Conservation (phyloP, 2,113 vertebrate species). For the Mionectes macconnelli region DNA sequence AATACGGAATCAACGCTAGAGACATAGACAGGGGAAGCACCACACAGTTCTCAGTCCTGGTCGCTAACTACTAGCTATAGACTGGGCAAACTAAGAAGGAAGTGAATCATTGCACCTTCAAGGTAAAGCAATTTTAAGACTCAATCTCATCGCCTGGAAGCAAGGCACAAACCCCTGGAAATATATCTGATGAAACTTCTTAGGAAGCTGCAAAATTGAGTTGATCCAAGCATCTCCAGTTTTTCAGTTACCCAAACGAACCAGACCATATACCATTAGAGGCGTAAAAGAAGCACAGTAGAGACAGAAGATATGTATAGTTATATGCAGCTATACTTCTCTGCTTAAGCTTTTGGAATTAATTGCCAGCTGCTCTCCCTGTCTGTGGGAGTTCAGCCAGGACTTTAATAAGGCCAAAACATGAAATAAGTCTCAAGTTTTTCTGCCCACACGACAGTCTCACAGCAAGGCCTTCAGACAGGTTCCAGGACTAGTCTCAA, state of each 20-base stretch:
- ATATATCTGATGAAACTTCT: background rate
- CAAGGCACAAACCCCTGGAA: background rate
- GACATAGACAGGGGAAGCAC: background rate
- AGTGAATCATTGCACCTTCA: background rate
- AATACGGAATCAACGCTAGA: background rate
- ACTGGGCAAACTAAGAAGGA: background rate
- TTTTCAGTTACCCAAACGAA: background rate
- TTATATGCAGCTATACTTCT: background rate
- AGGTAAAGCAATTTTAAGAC: slow-evolving; percentile 23
- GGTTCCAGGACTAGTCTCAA: background rate
- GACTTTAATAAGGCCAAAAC: background rate
- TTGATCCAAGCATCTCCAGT: background rate
- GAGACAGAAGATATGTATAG: background rate
- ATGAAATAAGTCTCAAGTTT: background rate
- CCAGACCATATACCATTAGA: background rate
- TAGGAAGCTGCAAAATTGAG: background rate
- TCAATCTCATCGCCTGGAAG: background rate
- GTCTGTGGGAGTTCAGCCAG: background rate
- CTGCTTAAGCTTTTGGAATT: background rate
- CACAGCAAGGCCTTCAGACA: background rate
- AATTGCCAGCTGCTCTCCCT: background rate
- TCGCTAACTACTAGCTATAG: background rate
- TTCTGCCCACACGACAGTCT: background rate
- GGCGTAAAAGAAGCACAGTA: background rate
- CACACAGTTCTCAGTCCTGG: background rate